Percentiles rank a stretch among this genome's conserved stretches.
These are phyloP conservation scores for Thera obeliscata DNA, from an alignment of 2,888 invertebrate genomes.

Conservation along the genomic window DNA sequence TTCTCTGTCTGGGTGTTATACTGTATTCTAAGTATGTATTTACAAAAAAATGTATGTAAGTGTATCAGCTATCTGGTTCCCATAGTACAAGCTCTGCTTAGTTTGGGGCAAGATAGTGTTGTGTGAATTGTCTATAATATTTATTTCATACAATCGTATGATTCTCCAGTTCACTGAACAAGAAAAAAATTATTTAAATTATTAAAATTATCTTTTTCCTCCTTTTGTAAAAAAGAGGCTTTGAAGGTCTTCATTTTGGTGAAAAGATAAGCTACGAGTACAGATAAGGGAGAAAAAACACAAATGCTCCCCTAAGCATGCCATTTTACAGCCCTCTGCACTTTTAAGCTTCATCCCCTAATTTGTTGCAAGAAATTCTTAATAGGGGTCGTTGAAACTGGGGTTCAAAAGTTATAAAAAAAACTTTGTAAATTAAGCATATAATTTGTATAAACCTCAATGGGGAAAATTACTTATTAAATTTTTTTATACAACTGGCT, in stretches of 20 bases:
- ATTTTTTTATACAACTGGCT: too few species aligned
- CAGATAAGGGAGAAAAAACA: slow-evolving; percentile 44
- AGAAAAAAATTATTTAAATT: slow-evolving; percentile 8
- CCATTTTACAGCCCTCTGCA: slow-evolving; percentile 42
- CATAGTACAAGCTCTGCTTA: too few species aligned
- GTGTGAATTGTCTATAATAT: neutral
- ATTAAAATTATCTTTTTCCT: slow-evolving; percentile 20
- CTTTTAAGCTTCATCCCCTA: slow-evolving; percentile 47
- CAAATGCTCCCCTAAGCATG: slow-evolving; percentile 52
- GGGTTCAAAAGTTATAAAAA: slow-evolving; percentile 8
- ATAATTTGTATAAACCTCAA: too few species aligned
- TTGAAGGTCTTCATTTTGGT: slow-evolving; percentile 20
- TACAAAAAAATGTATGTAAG: too few species aligned
- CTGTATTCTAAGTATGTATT: too few species aligned
- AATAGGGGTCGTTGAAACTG: slow-evolving; percentile 23
- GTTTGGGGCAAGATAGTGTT: too few species aligned
- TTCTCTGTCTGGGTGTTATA: too few species aligned
- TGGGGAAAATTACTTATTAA: too few species aligned
- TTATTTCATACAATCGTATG: slow-evolving; percentile 12
- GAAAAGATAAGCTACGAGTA: slow-evolving; percentile 31
- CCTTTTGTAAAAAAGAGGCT: slow-evolving; percentile 12
- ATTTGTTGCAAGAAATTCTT: slow-evolving; percentile 43
- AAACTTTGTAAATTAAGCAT: slow-evolving; percentile 12
- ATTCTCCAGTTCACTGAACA: slow-evolving; percentile 11
- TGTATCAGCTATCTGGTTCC: too few species aligned